A percentile compares a stretch with the other conserved stretches of the same genome.
Conservation (phyloP, 2,888 invertebrate species). For the Ashinkailepas kermadecensis region DNA sequence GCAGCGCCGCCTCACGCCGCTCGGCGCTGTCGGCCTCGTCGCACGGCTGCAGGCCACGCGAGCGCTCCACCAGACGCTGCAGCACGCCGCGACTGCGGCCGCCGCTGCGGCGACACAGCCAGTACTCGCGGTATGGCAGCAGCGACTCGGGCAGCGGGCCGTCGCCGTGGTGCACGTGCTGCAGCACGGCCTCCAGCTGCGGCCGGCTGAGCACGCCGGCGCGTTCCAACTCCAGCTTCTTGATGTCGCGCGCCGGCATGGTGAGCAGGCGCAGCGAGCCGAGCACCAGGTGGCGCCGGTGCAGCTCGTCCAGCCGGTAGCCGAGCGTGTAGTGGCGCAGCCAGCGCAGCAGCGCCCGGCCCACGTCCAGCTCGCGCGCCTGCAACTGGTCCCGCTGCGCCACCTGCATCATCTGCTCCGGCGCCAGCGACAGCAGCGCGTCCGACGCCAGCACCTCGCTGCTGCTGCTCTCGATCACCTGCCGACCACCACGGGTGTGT, state of each 20-base stretch:
- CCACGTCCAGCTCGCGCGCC: conserved; percentile 16
- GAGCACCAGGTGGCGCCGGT: not conserved
- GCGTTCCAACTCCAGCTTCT: conserved; percentile 7
- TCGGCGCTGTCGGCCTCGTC: not conserved
- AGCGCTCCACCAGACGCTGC: not conserved
- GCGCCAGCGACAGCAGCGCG: not conserved
- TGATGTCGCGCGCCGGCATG: conserved; percentile 3
- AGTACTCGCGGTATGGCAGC: not conserved
- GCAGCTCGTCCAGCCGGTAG: too few species aligned
- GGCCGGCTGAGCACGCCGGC: not conserved
- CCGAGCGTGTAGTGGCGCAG: not conserved
- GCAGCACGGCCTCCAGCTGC: conserved; percentile 4
- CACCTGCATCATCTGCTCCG: not conserved
- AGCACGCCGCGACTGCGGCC: conserved; percentile 1
- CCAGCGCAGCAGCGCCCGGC: conserved; percentile 15
- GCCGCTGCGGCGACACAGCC: conserved; percentile 4
- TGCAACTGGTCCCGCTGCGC: not conserved
- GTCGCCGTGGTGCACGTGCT: not conserved
- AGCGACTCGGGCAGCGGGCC: not conserved
- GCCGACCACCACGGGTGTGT: not conserved
- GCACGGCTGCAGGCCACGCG: not conserved
- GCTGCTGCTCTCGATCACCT: conserved; percentile 3
- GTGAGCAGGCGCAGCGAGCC: conserved; percentile 6
- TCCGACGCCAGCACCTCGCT: not conserved
- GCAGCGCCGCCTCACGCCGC: not conserved